Conservation (phyloP, 2,888 invertebrate species). For the Gonocerus acuteangulatus region DNA sequence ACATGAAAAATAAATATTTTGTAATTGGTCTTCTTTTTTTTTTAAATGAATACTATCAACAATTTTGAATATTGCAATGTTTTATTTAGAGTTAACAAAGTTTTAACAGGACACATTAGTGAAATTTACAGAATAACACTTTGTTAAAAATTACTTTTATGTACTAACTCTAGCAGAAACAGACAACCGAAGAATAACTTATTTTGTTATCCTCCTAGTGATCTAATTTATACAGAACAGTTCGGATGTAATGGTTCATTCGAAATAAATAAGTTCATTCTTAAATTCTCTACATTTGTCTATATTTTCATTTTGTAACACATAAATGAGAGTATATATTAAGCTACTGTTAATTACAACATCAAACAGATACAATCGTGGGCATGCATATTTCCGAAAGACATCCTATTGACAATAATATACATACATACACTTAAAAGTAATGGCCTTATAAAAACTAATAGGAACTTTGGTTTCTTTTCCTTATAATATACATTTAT, state of each 20-base stretch:
- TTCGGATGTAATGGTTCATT: background rate
- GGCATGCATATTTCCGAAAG: slow-evolving; percentile 23
- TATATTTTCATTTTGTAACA: slow-evolving; percentile 27
- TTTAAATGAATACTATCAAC: too few species aligned
- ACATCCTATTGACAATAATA: slow-evolving; percentile 27
- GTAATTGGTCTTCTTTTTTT: too few species aligned
- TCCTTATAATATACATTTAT: slow-evolving; percentile 23
- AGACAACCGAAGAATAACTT: too few species aligned
- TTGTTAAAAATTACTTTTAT: too few species aligned
- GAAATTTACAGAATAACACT: too few species aligned
- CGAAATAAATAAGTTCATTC: background rate
- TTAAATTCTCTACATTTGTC: slow-evolving; percentile 20
- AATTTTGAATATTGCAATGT: too few species aligned
- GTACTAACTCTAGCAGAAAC: too few species aligned
- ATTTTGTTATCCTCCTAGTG: too few species aligned
- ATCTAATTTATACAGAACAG: too few species aligned
- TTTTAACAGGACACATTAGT: too few species aligned
- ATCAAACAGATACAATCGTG: slow-evolving; percentile 33
- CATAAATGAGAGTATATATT: slow-evolving; percentile 33
- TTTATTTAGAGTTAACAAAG: too few species aligned
- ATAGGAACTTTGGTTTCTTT: slow-evolving; percentile 35
- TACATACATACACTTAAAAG: slow-evolving; percentile 19
- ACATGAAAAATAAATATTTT: too few species aligned
- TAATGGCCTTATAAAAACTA: slow-evolving; percentile 27
- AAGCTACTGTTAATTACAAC: slow-evolving; percentile 33